Evolutionary conservation across 2,797 vertebrate genomes (phyloP), one percentile per base, ranked within the genome.

Genomic region (Gymnodraco acuticeps): DNA sequence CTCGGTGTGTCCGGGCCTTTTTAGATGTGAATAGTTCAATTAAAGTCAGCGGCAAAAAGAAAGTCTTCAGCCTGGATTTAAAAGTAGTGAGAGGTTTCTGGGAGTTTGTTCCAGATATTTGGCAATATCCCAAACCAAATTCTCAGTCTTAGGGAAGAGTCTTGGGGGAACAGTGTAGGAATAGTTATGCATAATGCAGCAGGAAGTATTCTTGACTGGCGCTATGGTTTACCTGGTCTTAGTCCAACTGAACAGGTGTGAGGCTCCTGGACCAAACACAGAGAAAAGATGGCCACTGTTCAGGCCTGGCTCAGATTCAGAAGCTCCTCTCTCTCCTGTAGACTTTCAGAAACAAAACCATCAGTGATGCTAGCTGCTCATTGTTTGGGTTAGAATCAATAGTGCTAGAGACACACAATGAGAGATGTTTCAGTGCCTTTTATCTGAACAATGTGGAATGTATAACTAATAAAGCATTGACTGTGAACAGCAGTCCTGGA

Each of bases 191-290:
- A 27, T 27, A 23, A 4, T 23, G n/a, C 48, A 38, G 41, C 33
- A 8, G 42, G 42, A 50, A 59, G 31, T 53, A 2, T 8, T 33
- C 3, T 47, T 8, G 38, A 27, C 50, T 16, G 27, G 8, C 20
- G 1, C 6, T n/a, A 13, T 65, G 31, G 8, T 33, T 52, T 53
- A 48, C 20, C 45, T 51, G 43, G 63, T 46, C 52, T 46, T n/a
- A 67, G 16, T 58, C 60, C 50, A 66, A 20, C 38, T 42, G 27
- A 80, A 15, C 51, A 56, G 48, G 43, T 60, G 66, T 42, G 16
- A 68, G 48, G 31, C 50, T 38, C 11, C 61, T 43, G 33, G 65
- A 63, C 31, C 42, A 6, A 42, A 33, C 65, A 38, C 6, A 17
- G 65, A 12, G 47, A 27, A 10, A 51, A 41, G 15, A 27, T 52